phyloP scores from a whole-genome alignment of 2,113 vertebrate species.

The Cnemophilus loriae region DNA sequence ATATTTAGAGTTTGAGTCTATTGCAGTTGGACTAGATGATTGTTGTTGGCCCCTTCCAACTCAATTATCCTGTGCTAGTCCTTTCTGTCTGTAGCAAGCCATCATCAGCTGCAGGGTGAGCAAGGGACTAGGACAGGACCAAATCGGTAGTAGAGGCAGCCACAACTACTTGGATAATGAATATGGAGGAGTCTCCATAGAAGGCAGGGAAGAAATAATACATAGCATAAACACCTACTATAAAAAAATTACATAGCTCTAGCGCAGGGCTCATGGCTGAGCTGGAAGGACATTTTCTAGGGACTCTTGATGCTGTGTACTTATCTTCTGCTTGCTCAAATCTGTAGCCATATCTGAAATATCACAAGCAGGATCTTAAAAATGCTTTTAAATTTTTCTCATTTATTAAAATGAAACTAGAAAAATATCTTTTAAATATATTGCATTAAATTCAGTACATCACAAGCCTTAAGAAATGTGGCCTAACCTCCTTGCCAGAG shows the following conservation, averaged over 20 bases:
- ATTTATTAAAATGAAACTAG: background rate
- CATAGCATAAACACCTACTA: rapidly evolving
- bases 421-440: background rate
- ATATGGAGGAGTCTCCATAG: background rate
- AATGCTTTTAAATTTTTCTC: background rate
- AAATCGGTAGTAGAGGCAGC: background rate
- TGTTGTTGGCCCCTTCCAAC: background rate
- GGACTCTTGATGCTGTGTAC: background rate
- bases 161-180: background rate
- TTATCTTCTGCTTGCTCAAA: background rate
- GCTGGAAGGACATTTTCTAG: background rate
- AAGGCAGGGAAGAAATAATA: background rate
- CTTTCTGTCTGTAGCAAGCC: background rate
- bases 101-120: background rate
- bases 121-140: background rate
- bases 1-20: background rate
- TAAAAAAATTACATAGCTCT: background rate
- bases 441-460: background rate
- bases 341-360: background rate
- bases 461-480: background rate
- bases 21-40: background rate
- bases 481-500: background rate
- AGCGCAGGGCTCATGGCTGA: background rate
- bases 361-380: background rate
- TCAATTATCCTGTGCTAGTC: background rate